Percentiles rank a stretch among this genome's conserved stretches.
These are phyloP conservation scores for Pomatostomus ruficeps DNA, from an alignment of 2,113 vertebrate species.

Conservation along the genomic window DNA sequence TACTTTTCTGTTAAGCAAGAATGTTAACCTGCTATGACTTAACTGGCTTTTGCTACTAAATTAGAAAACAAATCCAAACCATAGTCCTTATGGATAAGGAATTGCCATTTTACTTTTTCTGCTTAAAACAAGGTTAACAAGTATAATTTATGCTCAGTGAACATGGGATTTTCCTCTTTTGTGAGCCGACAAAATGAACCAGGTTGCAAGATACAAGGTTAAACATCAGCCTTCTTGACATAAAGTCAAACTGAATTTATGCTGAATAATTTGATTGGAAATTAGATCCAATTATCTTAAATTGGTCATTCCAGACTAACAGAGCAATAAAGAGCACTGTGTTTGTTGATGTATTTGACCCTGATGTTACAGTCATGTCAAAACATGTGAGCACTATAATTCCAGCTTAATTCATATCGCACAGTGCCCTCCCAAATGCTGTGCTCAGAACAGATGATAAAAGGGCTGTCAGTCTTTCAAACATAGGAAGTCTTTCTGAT, in stretches of 20 bases:
- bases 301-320: background rate
- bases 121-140: background rate
- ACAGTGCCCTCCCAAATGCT: background rate
- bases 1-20: background rate
- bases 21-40: background rate
- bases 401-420: background rate
- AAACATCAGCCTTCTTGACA: background rate
- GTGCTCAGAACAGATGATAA: background rate
- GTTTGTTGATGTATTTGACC: background rate
- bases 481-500: background rate
- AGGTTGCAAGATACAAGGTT: background rate
- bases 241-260: background rate
- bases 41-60: background rate
- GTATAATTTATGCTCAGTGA: background rate
- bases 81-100: background rate
- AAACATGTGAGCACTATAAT: background rate
- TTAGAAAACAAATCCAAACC: background rate
- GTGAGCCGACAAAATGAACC: background rate
- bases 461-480: background rate
- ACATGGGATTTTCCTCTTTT: background rate
- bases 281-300: background rate
- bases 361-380: background rate
- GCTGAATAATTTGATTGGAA: background rate
- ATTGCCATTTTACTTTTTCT: background rate
- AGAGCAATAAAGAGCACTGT: background rate